These are phyloP conservation scores for Hiodon alosoides DNA, from an alignment of 2,113 vertebrate species.

Conservation along the genomic window DNA sequence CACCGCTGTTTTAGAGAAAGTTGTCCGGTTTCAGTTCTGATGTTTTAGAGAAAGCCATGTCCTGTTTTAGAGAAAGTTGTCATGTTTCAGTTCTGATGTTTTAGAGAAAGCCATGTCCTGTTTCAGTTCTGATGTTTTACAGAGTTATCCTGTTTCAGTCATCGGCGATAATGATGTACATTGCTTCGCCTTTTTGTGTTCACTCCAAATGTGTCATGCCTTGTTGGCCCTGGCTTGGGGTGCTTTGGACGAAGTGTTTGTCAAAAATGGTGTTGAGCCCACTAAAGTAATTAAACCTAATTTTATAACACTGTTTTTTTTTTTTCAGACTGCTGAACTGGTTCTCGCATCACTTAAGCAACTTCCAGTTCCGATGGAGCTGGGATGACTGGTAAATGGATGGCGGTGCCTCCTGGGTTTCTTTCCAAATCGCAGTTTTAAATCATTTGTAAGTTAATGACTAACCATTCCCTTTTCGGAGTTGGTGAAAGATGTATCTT, in stretches of 20 bases:
- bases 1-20: background rate
- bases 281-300: background rate
- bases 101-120: background rate
- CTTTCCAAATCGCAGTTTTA: background rate
- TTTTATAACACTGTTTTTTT: fast-evolving
- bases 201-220: background rate
- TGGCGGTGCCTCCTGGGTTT: too few species aligned
- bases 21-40: too few species aligned
- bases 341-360: conserved; percentile 97
- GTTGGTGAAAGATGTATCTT: too few species aligned
- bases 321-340: conserved; percentile 73
- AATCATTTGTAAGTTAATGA: background rate
- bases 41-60: background rate
- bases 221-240: background rate
- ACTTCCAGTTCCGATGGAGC: conserved; percentile 97
- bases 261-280: background rate
- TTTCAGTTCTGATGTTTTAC: background rate
- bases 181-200: background rate
- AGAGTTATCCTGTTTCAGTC: background rate
- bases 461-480: background rate
- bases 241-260: too few species aligned
- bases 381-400: conserved; percentile 91
- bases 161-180: too few species aligned
- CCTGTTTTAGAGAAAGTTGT: background rate
- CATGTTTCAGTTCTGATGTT: background rate